phyloP scores from a whole-genome alignment of 2,888 invertebrate species.

The Seira sanloemensis region DNA sequence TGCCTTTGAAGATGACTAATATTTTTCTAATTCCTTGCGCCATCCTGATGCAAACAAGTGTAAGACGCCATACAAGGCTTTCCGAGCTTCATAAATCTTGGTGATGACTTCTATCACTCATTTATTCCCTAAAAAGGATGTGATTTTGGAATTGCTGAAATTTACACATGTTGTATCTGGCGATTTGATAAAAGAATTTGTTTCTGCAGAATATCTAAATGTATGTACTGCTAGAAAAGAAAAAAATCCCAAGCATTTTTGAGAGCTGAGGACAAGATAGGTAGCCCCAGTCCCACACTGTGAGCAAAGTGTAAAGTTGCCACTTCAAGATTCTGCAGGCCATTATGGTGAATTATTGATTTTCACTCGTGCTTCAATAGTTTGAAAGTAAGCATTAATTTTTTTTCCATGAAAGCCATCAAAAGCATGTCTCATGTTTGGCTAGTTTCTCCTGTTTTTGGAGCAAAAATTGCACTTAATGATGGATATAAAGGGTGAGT shows the following conservation, averaged over 20 bases:
- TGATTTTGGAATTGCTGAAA: constrained; percentile 5
- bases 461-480: not conserved
- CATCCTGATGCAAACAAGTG: not conserved
- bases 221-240: too few relatives aligned
- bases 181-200: too few relatives aligned
- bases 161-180: not conserved
- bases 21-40: not conserved
- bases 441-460: not conserved
- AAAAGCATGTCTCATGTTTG: not conserved
- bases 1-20: not conserved
- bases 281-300: too few relatives aligned
- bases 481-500: not conserved
- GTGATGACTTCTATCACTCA: not conserved
- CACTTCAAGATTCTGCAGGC: not conserved
- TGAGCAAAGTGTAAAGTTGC: too few relatives aligned
- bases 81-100: constrained; percentile 39
- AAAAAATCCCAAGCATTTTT: too few relatives aligned
- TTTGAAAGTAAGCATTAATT: not conserved
- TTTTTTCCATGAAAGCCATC: not conserved
- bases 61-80: not conserved
- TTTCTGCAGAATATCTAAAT: too few relatives aligned
- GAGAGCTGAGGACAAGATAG: too few relatives aligned
- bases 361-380: not conserved
- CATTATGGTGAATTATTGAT: not conserved
- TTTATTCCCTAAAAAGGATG: not conserved